Conservation (phyloP, 2,113 vertebrate genomes). For the Gallinago undulata region DNA sequence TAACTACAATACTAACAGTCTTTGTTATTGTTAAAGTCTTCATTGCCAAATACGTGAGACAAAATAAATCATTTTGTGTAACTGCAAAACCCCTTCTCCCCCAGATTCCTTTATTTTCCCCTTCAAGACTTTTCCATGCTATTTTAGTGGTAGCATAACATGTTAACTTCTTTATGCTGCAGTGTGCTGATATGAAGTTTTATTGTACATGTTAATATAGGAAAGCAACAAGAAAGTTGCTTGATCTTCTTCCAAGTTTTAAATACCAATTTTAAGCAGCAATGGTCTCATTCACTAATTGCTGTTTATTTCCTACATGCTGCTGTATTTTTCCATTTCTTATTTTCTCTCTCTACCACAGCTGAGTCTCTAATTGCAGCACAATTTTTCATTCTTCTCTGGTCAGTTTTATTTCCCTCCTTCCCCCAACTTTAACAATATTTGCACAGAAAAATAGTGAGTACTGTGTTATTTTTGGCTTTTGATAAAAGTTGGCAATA, state of each 20-base stretch:
- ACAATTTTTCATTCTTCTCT: conserved; percentile 29
- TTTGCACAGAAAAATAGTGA: conserved; percentile 30
- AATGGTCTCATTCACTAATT: conserved; percentile 50
- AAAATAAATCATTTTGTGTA: background rate
- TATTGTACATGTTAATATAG: conserved; percentile 42
- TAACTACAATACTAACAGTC: background rate
- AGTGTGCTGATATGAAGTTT: conserved; percentile 51
- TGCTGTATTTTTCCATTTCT: conserved; percentile 34
- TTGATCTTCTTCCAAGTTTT: conserved; percentile 56
- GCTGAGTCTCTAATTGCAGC: conserved; percentile 34
- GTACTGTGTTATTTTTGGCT: conserved; percentile 11
- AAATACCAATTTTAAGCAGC: conserved; percentile 49
- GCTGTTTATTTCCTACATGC: conserved; percentile 36
- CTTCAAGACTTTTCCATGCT: conserved; percentile 33
- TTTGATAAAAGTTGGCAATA: conserved; percentile 22
- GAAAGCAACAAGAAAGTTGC: conserved; percentile 34
- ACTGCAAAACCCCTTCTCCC: conserved; percentile 12
- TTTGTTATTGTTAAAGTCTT: conserved; percentile 8
- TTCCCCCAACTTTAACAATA: conserved; percentile 7
- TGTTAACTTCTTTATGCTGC: conserved; percentile 39
- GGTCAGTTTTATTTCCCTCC: conserved; percentile 52
- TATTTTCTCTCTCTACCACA: conserved; percentile 17
- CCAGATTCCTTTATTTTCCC: conserved; percentile 40
- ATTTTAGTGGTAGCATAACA: conserved; percentile 42
- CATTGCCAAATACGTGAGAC: background rate